A percentile compares a stretch with the other conserved stretches of the same genome.
phyloP scores from a whole-genome alignment of 2,113 vertebrate species.

The Uropsilus gracilis region DNA sequence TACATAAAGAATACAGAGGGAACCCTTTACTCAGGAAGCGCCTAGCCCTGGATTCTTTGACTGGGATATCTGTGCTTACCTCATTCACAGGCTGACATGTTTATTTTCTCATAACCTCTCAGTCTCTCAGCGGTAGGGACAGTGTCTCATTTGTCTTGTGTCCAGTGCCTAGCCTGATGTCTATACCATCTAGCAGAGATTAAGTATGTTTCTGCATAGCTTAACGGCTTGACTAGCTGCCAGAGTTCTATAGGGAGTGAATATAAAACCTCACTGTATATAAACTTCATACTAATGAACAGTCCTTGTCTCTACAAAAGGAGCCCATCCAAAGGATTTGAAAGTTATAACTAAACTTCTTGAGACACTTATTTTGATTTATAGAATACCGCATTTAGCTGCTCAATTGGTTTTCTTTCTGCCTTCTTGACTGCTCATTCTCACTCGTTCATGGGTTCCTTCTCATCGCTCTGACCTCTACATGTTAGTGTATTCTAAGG shows the following conservation, averaged over 20 bases:
- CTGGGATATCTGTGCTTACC: neutral
- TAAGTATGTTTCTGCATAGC: conserved; percentile 10
- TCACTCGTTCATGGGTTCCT: neutral
- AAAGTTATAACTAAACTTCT: neutral
- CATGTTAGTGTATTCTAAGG: neutral
- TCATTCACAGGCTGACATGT: neutral
- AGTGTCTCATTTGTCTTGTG: neutral
- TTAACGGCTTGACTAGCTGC: neutral
- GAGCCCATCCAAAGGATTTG: neutral
- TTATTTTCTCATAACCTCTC: neutral
- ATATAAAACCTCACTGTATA: neutral
- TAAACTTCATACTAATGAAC: neutral
- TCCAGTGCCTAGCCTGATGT: neutral
- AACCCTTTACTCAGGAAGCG: neutral
- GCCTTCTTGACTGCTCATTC: neutral
- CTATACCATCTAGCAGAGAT: conserved; percentile 16
- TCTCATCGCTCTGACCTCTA: neutral
- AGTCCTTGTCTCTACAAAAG: neutral
- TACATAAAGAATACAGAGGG: neutral
- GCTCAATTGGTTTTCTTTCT: neutral
- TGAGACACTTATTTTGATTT: neutral
- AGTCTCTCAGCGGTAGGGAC: conserved; percentile 13
- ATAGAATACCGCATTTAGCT: neutral
- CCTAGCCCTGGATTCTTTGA: neutral
- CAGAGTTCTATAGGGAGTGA: neutral